These are phyloP conservation scores for Onthophagus taurus DNA, from an alignment of 1,140 invertebrate genomes.

Conservation along the genomic window DNA sequence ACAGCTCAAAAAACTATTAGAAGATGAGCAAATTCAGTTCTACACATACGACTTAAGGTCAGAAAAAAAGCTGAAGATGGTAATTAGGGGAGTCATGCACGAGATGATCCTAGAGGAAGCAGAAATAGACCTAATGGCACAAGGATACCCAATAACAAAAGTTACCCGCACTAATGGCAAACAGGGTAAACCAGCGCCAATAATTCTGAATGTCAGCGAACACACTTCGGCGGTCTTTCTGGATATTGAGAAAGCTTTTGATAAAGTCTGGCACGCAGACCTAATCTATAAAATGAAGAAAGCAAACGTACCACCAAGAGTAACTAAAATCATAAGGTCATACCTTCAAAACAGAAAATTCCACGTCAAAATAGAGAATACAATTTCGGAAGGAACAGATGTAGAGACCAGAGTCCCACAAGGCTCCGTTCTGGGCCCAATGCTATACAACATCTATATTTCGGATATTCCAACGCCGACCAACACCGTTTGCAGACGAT, in stretches of 20 bases:
- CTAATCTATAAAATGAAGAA: too few relatives aligned
- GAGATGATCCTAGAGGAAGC: not conserved
- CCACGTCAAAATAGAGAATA: not conserved
- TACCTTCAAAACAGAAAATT: slow-evolving; percentile 1
- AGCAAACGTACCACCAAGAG: not conserved
- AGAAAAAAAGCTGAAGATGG: not conserved
- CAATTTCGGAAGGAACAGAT: too few relatives aligned
- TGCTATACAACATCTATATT: not conserved
- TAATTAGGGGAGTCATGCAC: not conserved
- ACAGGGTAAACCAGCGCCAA: not conserved
- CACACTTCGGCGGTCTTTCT: not conserved
- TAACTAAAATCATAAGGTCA: not conserved
- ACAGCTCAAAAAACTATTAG: too few relatives aligned
- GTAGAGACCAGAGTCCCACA: not conserved
- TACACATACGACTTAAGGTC: not conserved
- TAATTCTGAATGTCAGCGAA: not conserved
- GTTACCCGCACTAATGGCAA: not conserved
- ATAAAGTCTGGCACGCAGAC: not conserved
- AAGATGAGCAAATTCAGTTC: not conserved
- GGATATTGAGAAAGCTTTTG: slow-evolving; percentile 3
- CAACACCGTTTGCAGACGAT: slow-evolving; percentile 1
- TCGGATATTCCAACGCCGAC: not conserved
- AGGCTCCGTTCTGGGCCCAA: not conserved
- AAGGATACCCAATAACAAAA: not conserved
- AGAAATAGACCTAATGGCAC: not conserved